A percentile compares a stretch with the other conserved stretches of the same genome.
phyloP scores from a whole-genome alignment of 2,113 vertebrate species.

The Isichthys henryi region DNA sequence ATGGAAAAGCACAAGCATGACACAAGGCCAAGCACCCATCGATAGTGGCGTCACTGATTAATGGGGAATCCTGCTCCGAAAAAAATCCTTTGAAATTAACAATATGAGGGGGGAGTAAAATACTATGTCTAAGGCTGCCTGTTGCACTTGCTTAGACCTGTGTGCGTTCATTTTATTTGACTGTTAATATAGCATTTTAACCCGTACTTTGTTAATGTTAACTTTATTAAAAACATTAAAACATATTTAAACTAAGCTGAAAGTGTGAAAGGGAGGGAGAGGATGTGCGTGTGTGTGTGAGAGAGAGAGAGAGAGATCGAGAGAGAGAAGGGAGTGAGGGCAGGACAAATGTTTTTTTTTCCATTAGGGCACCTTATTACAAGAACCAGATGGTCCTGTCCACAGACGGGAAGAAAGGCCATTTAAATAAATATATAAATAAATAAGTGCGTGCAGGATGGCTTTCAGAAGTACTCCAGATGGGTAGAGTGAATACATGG shows the following conservation, averaged over 20 bases:
- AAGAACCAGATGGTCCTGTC: slow-evolving; percentile 66
- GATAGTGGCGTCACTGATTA: not conserved
- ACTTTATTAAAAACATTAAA: not conserved
- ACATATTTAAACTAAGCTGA: not conserved
- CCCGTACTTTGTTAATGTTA: not conserved
- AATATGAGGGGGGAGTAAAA: not conserved
- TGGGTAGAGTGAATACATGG: slow-evolving; percentile 24
- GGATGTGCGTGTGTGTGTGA: not conserved
- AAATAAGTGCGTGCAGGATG: slow-evolving; percentile 32
- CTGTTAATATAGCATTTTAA: not conserved
- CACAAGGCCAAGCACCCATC: not conserved
- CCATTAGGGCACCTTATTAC: slow-evolving; percentile 31
- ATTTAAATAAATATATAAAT: slow-evolving; percentile 2
- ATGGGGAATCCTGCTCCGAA: not conserved
- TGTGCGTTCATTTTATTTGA: not conserved
- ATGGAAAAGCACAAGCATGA: not conserved
- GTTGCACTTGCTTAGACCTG: not conserved
- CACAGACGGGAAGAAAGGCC: not conserved
- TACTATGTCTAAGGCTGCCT: not conserved
- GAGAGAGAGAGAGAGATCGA: not conserved
- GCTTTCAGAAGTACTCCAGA: slow-evolving; percentile 64
- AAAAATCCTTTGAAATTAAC: not conserved
- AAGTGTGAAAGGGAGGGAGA: not conserved
- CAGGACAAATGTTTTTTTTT: slow-evolving; percentile 9
- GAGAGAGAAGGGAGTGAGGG: not conserved